Base-by-base conservation (phyloP, 2,888 invertebrate species). In the Adelphocoris suturalis region DNA sequence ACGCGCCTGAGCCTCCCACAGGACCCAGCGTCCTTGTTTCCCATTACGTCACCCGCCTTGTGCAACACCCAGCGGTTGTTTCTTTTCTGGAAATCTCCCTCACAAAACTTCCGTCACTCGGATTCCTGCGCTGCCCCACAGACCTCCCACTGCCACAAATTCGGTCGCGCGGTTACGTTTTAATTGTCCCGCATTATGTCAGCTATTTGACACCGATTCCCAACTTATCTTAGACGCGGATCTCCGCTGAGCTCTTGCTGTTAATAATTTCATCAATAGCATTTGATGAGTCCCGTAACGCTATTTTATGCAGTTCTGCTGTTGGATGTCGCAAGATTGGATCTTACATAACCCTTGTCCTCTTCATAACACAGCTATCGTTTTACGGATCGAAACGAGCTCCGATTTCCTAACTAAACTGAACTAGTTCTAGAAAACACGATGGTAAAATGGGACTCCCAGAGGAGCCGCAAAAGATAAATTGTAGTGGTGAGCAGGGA, bases 41-140 rank as follows among this genome's bases (percentile, higher is more conserved):
- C 47, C 80, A 68, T 68, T 68, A 23, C 68, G 68, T 68, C 68
- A 68, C 23, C 23, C 23, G 23, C 68, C 68, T 68, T 68, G 68
- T 68, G 68, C 68, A 68, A 68, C 19, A 3, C 23, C 19, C 68
- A 68, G 23, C 23, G 13, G 23, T 68, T 23, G 68, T 68, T 82
- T 82, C 28, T 82, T 52, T 82, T 37, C 37, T 37, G 37, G 37
- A 37, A 37, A 37, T 37, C 37, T 37, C 37, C 37, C 37, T 37
- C 37, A 37, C 37, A 37, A n/a, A 37, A 37, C 37, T 37, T 37
- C 37, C 37, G 37, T 37, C 37, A 37, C 37, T 4, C 2, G 37
- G 37, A 37, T 37, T 37, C 37, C 37, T 37, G 7, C 37, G 37
- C 37, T 37, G 37, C 7, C 37, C 37, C 37, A 37, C 37, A 19